Evolutionary conservation across 2,888 invertebrate genomes (phyloP).

Genomic region (Fabriciana adippe): DNA sequence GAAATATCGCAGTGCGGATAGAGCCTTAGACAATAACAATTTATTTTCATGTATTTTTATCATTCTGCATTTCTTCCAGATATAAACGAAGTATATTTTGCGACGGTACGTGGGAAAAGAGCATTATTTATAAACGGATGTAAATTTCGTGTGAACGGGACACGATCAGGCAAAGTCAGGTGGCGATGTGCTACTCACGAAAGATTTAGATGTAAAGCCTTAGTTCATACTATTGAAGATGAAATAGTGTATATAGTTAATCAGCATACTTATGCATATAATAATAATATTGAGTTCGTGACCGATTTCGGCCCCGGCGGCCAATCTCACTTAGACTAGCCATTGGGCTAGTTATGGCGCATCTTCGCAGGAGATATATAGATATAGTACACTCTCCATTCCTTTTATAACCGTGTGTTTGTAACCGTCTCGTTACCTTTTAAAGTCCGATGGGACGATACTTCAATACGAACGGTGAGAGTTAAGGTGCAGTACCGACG

Average conservation of each 20-base stretch:
- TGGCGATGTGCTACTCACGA: conserved; percentile 59
- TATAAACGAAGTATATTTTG: conserved; percentile 41
- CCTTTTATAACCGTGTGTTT: too few species aligned
- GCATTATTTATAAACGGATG: conserved; percentile 47
- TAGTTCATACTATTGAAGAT: conserved; percentile 52
- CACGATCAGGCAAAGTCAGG: conserved; percentile 46
- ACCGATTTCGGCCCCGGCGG: too few species aligned
- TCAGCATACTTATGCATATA: conserved; percentile 43
- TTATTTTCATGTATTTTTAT: conserved; percentile 12
- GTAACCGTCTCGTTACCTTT: too few species aligned
- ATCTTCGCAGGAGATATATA: too few species aligned
- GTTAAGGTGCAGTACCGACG: too few species aligned
- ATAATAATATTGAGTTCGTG: neutral
- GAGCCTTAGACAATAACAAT: neutral
- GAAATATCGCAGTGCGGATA: too few species aligned
- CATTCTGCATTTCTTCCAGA: conserved; percentile 31
- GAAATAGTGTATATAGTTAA: conserved; percentile 49
- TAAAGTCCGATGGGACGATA: too few species aligned
- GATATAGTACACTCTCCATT: too few species aligned
- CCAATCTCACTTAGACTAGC: too few species aligned
- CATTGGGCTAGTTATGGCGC: too few species aligned
- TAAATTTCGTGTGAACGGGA: conserved; percentile 51
- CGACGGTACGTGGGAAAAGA: conserved; percentile 46
- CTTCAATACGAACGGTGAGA: too few species aligned
- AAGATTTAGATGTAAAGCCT: conserved; percentile 50